Evolutionary conservation across 2,113 vertebrate species (phyloP).

Genomic region (Ctenomys sociabilis): DNA sequence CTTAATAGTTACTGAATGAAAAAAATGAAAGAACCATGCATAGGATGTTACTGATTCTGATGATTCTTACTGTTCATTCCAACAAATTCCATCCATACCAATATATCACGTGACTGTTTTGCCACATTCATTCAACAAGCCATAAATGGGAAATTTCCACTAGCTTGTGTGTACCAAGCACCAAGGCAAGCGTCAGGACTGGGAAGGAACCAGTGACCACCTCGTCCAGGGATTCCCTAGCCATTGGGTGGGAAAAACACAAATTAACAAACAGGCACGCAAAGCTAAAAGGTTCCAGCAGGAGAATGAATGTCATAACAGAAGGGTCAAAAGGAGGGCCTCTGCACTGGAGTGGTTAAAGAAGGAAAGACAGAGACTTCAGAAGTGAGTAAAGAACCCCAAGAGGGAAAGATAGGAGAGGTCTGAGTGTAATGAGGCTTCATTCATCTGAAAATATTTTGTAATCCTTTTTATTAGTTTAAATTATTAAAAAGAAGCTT

Average conservation of each 20-base stretch:
- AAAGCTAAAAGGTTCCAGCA: background rate
- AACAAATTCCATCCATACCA: background rate
- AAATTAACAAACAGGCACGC: background rate
- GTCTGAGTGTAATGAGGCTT: background rate
- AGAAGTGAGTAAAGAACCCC: background rate
- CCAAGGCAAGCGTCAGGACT: background rate
- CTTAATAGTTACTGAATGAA: background rate
- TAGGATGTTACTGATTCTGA: no score
- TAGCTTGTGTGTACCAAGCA: background rate
- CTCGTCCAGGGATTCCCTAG: background rate
- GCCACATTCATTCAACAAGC: background rate
- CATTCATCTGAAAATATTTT: background rate
- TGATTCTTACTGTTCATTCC: background rate
- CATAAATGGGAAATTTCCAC: background rate
- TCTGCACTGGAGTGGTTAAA: no score
- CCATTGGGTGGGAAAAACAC: background rate
- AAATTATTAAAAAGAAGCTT: background rate
- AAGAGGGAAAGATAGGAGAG: background rate
- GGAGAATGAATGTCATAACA: background rate
- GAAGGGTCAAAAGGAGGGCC: background rate
- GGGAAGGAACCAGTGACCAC: no score
- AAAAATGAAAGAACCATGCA: background rate
- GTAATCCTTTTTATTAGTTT: background rate
- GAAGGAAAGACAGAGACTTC: background rate
- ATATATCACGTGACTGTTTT: background rate